Evolutionary conservation across 2,797 vertebrate species (phyloP).

Genomic region (Astyanax mexicanus): DNA sequence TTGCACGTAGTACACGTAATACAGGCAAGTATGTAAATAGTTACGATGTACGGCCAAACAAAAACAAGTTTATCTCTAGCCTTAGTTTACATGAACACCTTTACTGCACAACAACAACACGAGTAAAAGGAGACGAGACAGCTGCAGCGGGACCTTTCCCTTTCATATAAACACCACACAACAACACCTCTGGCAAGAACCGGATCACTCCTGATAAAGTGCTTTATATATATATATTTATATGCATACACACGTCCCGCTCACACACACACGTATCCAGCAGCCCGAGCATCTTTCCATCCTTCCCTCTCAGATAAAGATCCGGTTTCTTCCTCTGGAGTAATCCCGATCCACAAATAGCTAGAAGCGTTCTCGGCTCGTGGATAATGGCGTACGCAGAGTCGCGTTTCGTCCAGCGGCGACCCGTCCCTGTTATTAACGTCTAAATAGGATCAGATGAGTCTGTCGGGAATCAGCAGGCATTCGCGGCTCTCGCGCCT

Average conservation of each 20-base stretch:
- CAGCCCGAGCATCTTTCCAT: constrained; percentile 13
- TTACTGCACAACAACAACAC: not conserved
- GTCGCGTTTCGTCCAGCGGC: constrained; percentile 22
- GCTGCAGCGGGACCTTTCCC: not conserved
- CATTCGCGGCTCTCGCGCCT: constrained; percentile 38
- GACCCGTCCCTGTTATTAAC: constrained; percentile 36
- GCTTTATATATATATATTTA: not conserved
- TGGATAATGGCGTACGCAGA: constrained; percentile 26
- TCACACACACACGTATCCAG: constrained; percentile 20
- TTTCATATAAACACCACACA: constrained; percentile 4
- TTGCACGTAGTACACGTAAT: too few relatives aligned
- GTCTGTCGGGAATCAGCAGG: constrained; percentile 54
- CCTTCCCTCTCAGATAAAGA: constrained; percentile 34
- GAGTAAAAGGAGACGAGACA: constrained; percentile 1
- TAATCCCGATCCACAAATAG: constrained; percentile 36
- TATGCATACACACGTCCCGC: not conserved
- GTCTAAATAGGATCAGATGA: constrained; percentile 23
- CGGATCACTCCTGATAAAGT: not conserved
- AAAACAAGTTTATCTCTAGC: too few relatives aligned
- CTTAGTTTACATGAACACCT: too few relatives aligned
- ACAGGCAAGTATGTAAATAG: too few relatives aligned
- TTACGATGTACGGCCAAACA: too few relatives aligned
- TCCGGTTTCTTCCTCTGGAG: constrained; percentile 35
- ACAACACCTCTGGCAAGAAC: constrained; percentile 1
- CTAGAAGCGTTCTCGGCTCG: not conserved